Percentiles rank a stretch among this genome's conserved stretches.
Evolutionary conservation across 2,888 invertebrate species (phyloP).

Genomic region (Helicoverpa assulta): DNA sequence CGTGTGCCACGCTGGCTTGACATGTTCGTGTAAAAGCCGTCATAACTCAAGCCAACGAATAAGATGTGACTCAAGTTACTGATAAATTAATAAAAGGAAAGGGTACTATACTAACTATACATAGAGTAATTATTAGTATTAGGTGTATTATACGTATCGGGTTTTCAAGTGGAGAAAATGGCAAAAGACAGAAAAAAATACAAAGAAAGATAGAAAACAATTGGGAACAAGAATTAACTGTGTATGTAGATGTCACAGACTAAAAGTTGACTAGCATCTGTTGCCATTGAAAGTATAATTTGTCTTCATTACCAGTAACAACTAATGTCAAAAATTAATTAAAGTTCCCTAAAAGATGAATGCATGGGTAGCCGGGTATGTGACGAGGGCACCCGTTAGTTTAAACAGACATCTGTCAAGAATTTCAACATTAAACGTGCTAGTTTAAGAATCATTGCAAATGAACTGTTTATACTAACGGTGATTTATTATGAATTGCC

Average conservation of each 20-base stretch:
- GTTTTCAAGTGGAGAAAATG: neutral
- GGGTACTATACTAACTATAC: no score
- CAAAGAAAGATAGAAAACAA: neutral
- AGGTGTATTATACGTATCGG: no score
- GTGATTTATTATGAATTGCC: constrained; percentile 43
- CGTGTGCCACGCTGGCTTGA: constrained; percentile 26
- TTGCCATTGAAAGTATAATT: constrained; percentile 33
- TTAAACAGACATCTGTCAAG: constrained; percentile 44
- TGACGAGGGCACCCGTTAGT: constrained; percentile 51
- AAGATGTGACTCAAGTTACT: neutral
- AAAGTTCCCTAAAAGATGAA: constrained; percentile 28
- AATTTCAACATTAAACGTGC: constrained; percentile 32
- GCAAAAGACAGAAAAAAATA: neutral
- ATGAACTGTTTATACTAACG: constrained; percentile 37
- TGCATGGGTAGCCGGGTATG: constrained; percentile 33
- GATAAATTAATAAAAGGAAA: no score
- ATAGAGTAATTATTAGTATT: no score
- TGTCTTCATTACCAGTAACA: constrained; percentile 29
- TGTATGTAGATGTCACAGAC: neutral
- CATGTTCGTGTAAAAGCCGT: constrained; percentile 16
- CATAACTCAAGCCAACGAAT: constrained; percentile 34
- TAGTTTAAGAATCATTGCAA: constrained; percentile 14
- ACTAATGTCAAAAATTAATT: constrained; percentile 25
- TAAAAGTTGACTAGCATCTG: constrained; percentile 4
- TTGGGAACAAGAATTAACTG: neutral